A percentile compares a stretch with the other conserved stretches of the same genome.
Evolutionary conservation across 2,113 vertebrate genomes (phyloP).

Genomic region (Silurus meridionalis): DNA sequence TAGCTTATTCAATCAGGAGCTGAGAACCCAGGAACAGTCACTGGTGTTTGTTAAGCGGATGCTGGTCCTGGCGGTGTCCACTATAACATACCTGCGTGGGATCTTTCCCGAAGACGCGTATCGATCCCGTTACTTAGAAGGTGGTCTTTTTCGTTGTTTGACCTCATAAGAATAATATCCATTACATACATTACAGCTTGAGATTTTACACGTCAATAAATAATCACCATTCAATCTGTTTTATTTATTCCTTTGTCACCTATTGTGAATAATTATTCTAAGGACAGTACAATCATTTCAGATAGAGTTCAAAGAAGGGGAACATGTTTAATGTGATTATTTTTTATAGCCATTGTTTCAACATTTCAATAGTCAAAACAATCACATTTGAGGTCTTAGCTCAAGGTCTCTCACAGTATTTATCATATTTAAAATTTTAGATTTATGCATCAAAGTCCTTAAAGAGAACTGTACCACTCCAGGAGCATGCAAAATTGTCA

Average conservation of each 20-base stretch:
- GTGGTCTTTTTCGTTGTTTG: slow-evolving; percentile 66
- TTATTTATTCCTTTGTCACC: background rate
- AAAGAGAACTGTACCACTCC: slow-evolving; percentile 82
- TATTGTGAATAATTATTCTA: background rate
- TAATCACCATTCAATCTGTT: background rate
- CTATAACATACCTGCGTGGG: slow-evolving; percentile 92
- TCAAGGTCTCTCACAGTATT: background rate
- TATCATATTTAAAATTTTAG: slow-evolving; percentile 68
- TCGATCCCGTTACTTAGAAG: slow-evolving; percentile 89
- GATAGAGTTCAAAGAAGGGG: background rate
- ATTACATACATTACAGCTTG: background rate
- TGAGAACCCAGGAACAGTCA: slow-evolving; percentile 82
- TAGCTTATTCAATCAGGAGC: slow-evolving; percentile 66
- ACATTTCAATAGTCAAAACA: background rate
- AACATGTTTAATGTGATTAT: background rate
- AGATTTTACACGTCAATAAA: background rate
- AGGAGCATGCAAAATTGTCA: slow-evolving; percentile 85
- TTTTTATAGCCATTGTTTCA: background rate
- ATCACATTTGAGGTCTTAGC: background rate
- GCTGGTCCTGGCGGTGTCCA: slow-evolving; percentile 87
- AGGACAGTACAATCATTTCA: background rate
- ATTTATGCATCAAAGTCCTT: slow-evolving; percentile 89
- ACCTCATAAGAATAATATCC: background rate
- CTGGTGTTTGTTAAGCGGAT: slow-evolving; percentile 88
- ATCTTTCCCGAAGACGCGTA: slow-evolving; percentile 94